Conservation (phyloP, 2,888 invertebrate species). For the Molorchus minor region DNA sequence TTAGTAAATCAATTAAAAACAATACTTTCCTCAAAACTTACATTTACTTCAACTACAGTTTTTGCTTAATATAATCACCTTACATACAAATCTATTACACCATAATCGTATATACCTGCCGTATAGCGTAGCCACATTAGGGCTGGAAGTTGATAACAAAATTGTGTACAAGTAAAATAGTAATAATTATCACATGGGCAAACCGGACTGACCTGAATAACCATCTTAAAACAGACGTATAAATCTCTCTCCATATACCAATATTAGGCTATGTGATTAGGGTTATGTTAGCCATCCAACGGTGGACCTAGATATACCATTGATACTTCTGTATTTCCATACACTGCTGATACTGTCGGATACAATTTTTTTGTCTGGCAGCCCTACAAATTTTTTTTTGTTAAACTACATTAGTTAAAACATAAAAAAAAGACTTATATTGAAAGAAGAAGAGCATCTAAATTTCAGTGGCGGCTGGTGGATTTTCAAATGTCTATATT, state of each 20-base stretch:
- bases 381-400: constrained; percentile 63
- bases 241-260: constrained; percentile 40
- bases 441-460: no score
- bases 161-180: constrained; percentile 27
- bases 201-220: constrained; percentile 59
- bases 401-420: no score
- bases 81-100: constrained; percentile 13
- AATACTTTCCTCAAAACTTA: not conserved
- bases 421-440: no score
- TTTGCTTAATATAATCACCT: constrained; percentile 11
- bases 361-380: constrained; percentile 93
- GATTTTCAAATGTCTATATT: no score
- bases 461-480: no score
- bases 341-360: constrained; percentile 97
- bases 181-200: constrained; percentile 63
- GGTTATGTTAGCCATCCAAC: constrained; percentile 84
- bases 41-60: constrained; percentile 1
- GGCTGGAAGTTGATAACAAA: constrained; percentile 39
- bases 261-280: constrained; percentile 32
- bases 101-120: constrained; percentile 5
- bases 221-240: constrained; percentile 44
- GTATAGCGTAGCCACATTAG: constrained; percentile 10
- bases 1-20: not conserved
- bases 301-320: constrained; percentile 98
- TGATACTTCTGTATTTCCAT: constrained; percentile 98